Conservation (phyloP, 2,797 vertebrate species). For the Epinephelus malabaricus region DNA sequence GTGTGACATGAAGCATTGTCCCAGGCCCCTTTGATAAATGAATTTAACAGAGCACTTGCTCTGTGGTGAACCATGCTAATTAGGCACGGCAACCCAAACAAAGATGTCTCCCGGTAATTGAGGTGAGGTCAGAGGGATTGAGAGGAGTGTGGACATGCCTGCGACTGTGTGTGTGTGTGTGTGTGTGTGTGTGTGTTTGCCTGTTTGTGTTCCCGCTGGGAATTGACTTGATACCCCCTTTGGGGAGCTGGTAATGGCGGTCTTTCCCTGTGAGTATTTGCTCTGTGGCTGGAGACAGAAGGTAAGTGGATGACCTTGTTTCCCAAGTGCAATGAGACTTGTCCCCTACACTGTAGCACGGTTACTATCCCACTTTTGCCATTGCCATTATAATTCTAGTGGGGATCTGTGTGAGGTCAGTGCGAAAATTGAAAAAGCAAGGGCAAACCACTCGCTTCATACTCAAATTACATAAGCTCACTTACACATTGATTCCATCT, state of each 20-base stretch:
- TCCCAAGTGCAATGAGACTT: constrained; percentile 67
- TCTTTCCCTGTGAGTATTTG: constrained; percentile 68
- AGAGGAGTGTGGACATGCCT: constrained; percentile 57
- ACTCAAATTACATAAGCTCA: constrained; percentile 70
- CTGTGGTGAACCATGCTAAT: constrained; percentile 76
- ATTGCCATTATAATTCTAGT: constrained; percentile 69
- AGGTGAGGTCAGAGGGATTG: constrained; percentile 72
- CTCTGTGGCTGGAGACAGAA: constrained; percentile 69
- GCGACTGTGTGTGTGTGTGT: constrained; percentile 34
- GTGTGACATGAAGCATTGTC: constrained; percentile 67
- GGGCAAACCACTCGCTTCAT: constrained; percentile 61
- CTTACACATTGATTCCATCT: constrained; percentile 65
- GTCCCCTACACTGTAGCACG: constrained; percentile 51
- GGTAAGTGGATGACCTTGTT: constrained; percentile 79
- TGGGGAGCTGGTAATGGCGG: constrained; percentile 71
- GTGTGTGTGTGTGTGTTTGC: constrained; percentile 20
- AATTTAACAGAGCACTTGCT: constrained; percentile 70
- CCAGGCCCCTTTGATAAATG: constrained; percentile 74
- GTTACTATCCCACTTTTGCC: constrained; percentile 53
- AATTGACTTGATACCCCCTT: constrained; percentile 74
- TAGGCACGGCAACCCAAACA: constrained; percentile 72
- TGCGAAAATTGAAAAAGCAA: constrained; percentile 64
- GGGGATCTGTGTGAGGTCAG: constrained; percentile 68
- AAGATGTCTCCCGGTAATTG: constrained; percentile 79
- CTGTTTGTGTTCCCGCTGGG: constrained; percentile 64